Conservation (phyloP, 2,113 vertebrate species). For the Percina caprodes region DNA sequence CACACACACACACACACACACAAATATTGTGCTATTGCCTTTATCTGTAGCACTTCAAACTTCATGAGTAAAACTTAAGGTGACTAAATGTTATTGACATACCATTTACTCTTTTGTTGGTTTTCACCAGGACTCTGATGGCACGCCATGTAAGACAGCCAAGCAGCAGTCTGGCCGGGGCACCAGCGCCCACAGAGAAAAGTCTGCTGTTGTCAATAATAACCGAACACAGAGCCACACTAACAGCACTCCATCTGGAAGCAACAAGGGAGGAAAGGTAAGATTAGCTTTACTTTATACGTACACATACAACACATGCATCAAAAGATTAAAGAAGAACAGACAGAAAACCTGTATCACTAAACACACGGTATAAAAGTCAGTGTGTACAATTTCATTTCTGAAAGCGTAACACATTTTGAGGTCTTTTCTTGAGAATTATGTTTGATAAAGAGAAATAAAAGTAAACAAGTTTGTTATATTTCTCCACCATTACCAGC, state of each 20-base stretch:
- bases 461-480: background rate
- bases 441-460: background rate
- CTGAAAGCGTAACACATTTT: background rate
- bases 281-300: constrained; percentile 4
- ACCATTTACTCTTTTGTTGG: background rate
- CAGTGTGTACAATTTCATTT: background rate
- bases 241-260: constrained; percentile 75
- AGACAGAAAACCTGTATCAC: background rate
- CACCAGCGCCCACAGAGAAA: constrained; percentile 86
- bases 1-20: constrained; percentile 14
- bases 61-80: background rate
- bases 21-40: background rate
- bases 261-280: constrained; percentile 95
- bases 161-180: constrained; percentile 91
- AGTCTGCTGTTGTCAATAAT: constrained; percentile 77
- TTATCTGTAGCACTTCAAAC: background rate
- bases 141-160: constrained; percentile 94
- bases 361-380: background rate
- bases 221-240: constrained; percentile 81
- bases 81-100: background rate
- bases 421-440: background rate
- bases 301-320: background rate
- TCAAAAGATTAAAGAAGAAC: background rate
- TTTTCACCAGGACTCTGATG: constrained; percentile 92
- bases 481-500: background rate